Conservation (phyloP, 2,113 vertebrate genomes). For the Anolis carolinensis region DNA sequence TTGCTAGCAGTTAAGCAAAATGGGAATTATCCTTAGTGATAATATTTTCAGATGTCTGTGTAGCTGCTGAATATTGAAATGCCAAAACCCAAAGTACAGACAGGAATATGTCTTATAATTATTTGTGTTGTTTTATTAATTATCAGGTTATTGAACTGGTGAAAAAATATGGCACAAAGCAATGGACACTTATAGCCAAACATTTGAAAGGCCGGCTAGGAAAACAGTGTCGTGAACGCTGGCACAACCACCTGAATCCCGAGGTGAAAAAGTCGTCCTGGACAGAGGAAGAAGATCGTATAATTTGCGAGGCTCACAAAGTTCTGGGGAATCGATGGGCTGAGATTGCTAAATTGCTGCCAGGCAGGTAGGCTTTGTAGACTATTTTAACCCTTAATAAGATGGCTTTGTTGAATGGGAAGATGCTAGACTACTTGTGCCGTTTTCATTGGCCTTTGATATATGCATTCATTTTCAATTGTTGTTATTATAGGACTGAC, state of each 20-base stretch:
- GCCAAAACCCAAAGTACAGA: background rate
- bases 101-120: background rate
- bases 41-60: background rate
- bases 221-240: conserved; percentile 97
- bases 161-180: conserved; percentile 93
- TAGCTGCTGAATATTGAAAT: background rate
- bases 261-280: conserved; percentile 97
- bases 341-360: conserved; percentile 95
- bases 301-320: conserved; percentile 96
- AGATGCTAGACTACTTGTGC: background rate
- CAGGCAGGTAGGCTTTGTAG: conserved; percentile 84
- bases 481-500: conserved; percentile 82
- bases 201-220: conserved; percentile 94
- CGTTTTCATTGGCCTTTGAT: background rate
- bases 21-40: background rate
- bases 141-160: conserved; percentile 95
- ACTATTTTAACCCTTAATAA: background rate
- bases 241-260: conserved; percentile 98
- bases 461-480: conserved; percentile 6
- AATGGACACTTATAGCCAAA: conserved; percentile 95
- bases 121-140: conserved; percentile 9
- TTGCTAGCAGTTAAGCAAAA: background rate
- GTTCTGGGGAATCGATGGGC: conserved; percentile 97
- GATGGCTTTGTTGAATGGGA: background rate
- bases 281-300: conserved; percentile 94